Percentiles rank a stretch among this genome's conserved stretches.
phyloP scores from a whole-genome alignment of 2,888 invertebrate genomes.

The Patella ulyssiponensis region DNA sequence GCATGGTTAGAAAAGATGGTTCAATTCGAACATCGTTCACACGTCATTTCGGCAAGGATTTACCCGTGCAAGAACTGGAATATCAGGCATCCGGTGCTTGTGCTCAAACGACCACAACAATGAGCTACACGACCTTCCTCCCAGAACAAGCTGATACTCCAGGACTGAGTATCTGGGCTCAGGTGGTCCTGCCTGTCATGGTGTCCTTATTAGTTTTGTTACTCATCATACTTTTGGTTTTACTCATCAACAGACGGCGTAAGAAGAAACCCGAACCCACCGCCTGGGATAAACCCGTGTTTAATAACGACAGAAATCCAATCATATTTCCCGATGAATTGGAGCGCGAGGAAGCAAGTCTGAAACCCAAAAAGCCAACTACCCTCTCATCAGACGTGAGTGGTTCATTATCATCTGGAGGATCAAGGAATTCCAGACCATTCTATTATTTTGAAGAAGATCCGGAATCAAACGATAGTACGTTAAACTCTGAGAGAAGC shows the following conservation, averaged over 20 bases:
- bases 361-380: slow-evolving; percentile 48
- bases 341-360: slow-evolving; percentile 48
- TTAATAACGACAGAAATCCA: slow-evolving; percentile 56
- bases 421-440: slow-evolving; percentile 16
- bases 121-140: slow-evolving; percentile 6
- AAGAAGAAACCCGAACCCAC: slow-evolving; percentile 22
- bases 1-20: slow-evolving; percentile 35
- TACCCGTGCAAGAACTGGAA: slow-evolving; percentile 26
- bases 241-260: slow-evolving; percentile 39
- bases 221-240: slow-evolving; percentile 41
- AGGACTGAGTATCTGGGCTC: slow-evolving; percentile 41
- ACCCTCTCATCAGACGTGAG: slow-evolving; percentile 44
- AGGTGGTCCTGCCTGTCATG: slow-evolving; percentile 43
- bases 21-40: slow-evolving; percentile 31
- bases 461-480: slow-evolving; percentile 14
- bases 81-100: slow-evolving; percentile 38
- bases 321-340: slow-evolving; percentile 60
- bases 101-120: slow-evolving; percentile 19
- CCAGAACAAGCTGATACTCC: slow-evolving; percentile 19
- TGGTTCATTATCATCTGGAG: slow-evolving; percentile 2
- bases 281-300: slow-evolving; percentile 51
- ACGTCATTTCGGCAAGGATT: slow-evolving; percentile 32
- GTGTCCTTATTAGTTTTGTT: slow-evolving; percentile 42
- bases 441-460: slow-evolving; percentile 26
- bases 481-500: slow-evolving; percentile 17